Percentiles rank a stretch among this genome's conserved stretches.
Conservation (phyloP, 2,113 vertebrate genomes). For the Lycaon pictus region DNA sequence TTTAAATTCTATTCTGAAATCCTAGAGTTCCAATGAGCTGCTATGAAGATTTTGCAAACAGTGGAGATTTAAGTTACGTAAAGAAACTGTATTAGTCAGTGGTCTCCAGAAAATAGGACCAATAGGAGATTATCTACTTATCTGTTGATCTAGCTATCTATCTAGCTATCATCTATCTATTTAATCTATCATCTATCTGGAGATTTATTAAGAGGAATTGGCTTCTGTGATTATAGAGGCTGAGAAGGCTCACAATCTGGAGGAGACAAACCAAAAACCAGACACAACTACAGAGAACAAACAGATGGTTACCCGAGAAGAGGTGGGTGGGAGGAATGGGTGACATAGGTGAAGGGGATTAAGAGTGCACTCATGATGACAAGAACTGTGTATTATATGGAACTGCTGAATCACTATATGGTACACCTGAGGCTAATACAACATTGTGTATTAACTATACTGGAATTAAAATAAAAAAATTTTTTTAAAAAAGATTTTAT, state of each 20-base stretch:
- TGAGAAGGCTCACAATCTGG: neutral
- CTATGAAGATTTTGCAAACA: conserved; percentile 1
- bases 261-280: neutral
- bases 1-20: conserved; percentile 38
- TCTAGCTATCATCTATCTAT: neutral
- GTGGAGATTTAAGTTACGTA: neutral
- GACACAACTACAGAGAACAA: neutral
- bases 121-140: neutral
- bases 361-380: neutral
- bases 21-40: neutral
- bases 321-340: neutral
- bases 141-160: neutral
- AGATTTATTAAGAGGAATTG: neutral
- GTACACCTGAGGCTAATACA: neutral
- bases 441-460: neutral
- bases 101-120: neutral
- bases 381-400: neutral
- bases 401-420: neutral
- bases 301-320: neutral
- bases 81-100: neutral
- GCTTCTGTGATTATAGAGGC: neutral
- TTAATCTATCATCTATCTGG: neutral
- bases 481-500: neutral
- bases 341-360: neutral
- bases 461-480: neutral